Base-by-base conservation (phyloP, 1,140 invertebrate genomes). In the Andrena cerasifolii region DNA sequence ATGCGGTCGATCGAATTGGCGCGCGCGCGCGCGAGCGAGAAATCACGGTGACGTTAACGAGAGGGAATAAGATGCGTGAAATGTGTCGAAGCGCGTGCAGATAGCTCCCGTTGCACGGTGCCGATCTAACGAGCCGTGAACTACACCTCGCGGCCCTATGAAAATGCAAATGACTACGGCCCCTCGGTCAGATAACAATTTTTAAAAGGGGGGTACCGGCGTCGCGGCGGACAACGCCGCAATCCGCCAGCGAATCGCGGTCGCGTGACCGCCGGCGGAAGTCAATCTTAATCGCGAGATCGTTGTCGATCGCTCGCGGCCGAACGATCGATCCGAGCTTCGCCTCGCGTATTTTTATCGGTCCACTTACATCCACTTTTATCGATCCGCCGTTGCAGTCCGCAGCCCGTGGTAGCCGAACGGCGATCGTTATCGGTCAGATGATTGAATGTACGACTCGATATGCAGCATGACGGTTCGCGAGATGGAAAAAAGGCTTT, bases 101-200 rank as follows among this genome's bases (percentile, higher is more conserved):
- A 62, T 65, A 80, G 66, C 59, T 78, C 49, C 53, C 61, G 45
- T 31, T 26, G 74, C 14, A 28, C 45, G 53, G 63, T 74, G 51
- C 47, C 70, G 70, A 74, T 75, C 40, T 79, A 75, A 75, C 71
- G 71, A 79, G 56, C 59, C 67, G 58, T 78, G 45, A 80, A 59
- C 47, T 72, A 81, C 36, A 67, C 62, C 66, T 68, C 58, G 65
- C 24, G 40, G 40, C 61, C 63, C 49, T 67, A 80, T 85, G 67
- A 85, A 84, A 84, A 84, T 84, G 83, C 74, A 85, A 85, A 84
- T 84, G 65, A 68, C 54, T 31, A n/a, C 18, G 21, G 43, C n/a
- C 18, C 53, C 45, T 81, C 49, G 53, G 33, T 61, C 54, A 26
- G 73, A 83, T 80, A 80, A 77, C 47, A 16, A 78, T 53, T 82